Evolutionary conservation across 2,113 vertebrate species (phyloP).

Genomic region (Nothocercus nigrocapillus): DNA sequence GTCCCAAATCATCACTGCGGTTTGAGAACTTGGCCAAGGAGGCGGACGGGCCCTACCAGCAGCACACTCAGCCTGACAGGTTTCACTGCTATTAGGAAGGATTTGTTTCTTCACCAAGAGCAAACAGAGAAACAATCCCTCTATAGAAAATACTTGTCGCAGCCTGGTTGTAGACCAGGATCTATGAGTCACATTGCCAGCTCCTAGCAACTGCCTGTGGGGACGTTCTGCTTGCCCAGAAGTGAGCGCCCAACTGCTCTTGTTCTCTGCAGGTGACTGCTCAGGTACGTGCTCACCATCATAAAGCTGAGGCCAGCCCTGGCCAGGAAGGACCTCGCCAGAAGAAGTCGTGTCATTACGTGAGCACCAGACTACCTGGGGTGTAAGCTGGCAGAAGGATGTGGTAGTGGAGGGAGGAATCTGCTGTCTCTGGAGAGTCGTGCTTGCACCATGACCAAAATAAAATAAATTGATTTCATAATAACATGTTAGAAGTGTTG

Average conservation of each 20-base stretch:
- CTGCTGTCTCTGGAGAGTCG: background rate
- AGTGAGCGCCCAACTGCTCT: background rate
- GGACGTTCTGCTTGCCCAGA: background rate
- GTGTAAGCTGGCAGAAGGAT: no score
- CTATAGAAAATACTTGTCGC: background rate
- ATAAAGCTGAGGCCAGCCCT: background rate
- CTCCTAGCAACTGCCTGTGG: background rate
- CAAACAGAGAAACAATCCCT: background rate
- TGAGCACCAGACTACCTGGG: background rate
- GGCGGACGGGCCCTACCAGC: background rate
- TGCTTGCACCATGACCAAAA: no score
- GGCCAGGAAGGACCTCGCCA: background rate
- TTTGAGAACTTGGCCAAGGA: background rate
- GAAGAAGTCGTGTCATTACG: no score
- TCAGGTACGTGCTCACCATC: background rate
- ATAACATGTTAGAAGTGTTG: background rate
- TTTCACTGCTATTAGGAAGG: conserved; percentile 10
- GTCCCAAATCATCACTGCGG: background rate
- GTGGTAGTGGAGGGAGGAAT: background rate
- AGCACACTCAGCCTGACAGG: background rate
- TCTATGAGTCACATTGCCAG: background rate
- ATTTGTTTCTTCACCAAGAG: background rate
- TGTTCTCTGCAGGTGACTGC: background rate
- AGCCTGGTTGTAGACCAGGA: background rate
- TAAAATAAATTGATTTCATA: background rate